Evolutionary conservation across 1,140 invertebrate species (phyloP).

Genomic region (Stenopsyche tienmushanensis): DNA sequence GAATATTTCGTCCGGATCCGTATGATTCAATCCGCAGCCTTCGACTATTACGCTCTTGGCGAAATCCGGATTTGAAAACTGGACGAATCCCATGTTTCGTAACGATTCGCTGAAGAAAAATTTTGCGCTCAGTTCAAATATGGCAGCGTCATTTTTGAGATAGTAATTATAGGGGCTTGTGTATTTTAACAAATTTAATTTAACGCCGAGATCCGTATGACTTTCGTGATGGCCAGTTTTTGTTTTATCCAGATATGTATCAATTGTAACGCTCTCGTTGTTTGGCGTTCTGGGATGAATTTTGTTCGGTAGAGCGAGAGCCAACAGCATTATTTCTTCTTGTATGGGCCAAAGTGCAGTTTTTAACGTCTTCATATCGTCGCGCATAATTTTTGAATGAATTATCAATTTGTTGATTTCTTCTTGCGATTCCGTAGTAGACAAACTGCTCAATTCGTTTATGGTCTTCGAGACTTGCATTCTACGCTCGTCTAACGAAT

Average conservation of each 20-base stretch:
- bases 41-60: conserved; percentile 66
- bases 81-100: conserved; percentile 52
- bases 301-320: conserved; percentile 65
- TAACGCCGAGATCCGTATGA: conserved; percentile 61
- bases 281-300: conserved; percentile 64
- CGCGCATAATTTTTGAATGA: conserved; percentile 57
- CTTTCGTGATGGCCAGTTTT: conserved; percentile 44
- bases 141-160: conserved; percentile 61
- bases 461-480: neutral
- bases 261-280: conserved; percentile 49
- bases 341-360: conserved; percentile 61
- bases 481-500: conserved; percentile 50
- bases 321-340: conserved; percentile 58
- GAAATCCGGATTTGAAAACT: conserved; percentile 68
- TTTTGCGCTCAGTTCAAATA: conserved; percentile 64
- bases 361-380: conserved; percentile 62
- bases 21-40: conserved; percentile 62
- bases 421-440: conserved; percentile 47
- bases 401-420: conserved; percentile 55
- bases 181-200: conserved; percentile 58
- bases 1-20: conserved; percentile 56
- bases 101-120: conserved; percentile 57
- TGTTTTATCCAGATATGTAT: conserved; percentile 45
- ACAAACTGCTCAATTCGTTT: conserved; percentile 42
- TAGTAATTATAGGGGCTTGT: conserved; percentile 62